Base-by-base conservation (phyloP, 2,113 vertebrate species). In the Amblyornis subalaris region DNA sequence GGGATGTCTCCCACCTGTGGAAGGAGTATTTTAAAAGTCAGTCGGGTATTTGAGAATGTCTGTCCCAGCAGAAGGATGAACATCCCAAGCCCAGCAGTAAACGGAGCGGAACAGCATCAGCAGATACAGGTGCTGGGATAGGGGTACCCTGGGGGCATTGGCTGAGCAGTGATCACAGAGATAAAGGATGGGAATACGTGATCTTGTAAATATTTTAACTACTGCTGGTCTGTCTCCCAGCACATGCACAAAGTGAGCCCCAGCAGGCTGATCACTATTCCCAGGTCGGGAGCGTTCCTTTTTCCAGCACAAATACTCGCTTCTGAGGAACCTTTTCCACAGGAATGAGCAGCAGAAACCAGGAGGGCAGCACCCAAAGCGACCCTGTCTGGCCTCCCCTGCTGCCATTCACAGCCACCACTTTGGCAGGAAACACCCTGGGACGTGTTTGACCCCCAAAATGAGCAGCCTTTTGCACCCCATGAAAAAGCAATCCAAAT, bases 201-300 rank as follows among this genome's bases (percentile, higher is more conserved):
- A 47, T 31, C 77, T 45, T 58, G 66, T 76, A 89, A 91, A 88
- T 79, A 87, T 76, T 88, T 92, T 82, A 85, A 75, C 78, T 38
- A 3, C 16, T 25, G 55, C 11, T 73, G 28, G 36, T 84, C 73
- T 69, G 45, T 38, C 77, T 82, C 64, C 57, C 77, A 69, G 55
- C 53, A 64, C 65, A 57, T 21, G 42, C 51, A 13, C 0, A 0
- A 29, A n/a, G 24, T 5, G 60, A 93, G 60, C 29, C 51, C n/a
- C 1, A 0, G 9, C 35, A 80, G 51, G 26, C 12, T 5, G 3
- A 47, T 10, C 5, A 1, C 85, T 65, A 4, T 42, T 66, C 54
- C n/a, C 77, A 87, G 26, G 14, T 6, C 65, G 65, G 73, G 24
- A 91, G 14, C 3, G 2, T 18, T 29, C 36, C 18, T 16, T 77